A percentile compares a stretch with the other conserved stretches of the same genome.
phyloP scores from a whole-genome alignment of 1,140 invertebrate genomes.

The Brachionus paranguensis region DNA sequence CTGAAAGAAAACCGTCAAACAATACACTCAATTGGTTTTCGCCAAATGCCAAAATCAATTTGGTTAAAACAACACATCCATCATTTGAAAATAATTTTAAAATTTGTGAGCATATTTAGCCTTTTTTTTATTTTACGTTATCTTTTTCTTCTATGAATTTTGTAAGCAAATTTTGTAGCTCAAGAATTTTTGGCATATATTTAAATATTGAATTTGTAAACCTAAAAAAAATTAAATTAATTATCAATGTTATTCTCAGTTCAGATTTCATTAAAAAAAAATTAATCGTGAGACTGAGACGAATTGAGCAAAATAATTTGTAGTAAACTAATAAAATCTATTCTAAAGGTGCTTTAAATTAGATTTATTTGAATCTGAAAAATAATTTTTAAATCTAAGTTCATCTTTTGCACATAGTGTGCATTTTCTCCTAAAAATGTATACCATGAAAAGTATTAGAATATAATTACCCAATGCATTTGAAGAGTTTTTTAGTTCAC shows the following conservation, averaged over 20 bases:
- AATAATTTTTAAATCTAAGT: no score
- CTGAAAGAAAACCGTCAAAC: constrained; percentile 12
- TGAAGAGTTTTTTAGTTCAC: no score
- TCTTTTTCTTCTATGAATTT: constrained; percentile 35
- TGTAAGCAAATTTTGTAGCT: background rate
- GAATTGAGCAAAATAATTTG: background rate
- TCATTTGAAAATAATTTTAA: background rate
- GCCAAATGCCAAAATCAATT: constrained; percentile 30
- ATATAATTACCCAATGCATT: no score
- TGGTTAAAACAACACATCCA: constrained; percentile 23
- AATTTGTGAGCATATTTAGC: background rate
- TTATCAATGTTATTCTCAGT: no score
- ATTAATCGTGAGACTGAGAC: background rate
- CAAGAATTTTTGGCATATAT: constrained; percentile 31
- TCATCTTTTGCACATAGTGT: no score
- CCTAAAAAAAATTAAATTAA: background rate
- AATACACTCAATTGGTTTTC: constrained; percentile 25
- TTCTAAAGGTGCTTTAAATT: no score
- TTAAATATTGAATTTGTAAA: constrained; percentile 28
- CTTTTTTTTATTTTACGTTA: background rate
- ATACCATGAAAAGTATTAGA: no score
- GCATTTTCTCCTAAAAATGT: no score
- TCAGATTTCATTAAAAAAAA: background rate
- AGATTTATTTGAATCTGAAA: no score
- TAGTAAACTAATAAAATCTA: background rate